Base-by-base conservation (phyloP, 2,888 invertebrate genomes). In the Drosophila nr. perissopoda region DNA sequence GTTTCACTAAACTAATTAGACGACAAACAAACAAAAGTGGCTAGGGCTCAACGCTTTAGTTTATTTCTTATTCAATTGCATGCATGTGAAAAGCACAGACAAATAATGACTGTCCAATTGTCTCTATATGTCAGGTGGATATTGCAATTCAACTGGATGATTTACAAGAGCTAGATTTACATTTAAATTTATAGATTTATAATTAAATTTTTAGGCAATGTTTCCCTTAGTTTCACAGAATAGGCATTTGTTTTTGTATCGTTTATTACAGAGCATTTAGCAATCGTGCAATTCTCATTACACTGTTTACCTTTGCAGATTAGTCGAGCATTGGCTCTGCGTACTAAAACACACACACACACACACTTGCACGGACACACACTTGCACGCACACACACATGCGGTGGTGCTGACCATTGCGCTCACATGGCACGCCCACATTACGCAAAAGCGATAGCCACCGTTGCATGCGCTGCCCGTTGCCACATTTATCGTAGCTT, bases 1-100 rank as follows among this genome's bases (percentile, higher is more conserved):
- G 58, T 65, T 74, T 51, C 49, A 62, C 72, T 74, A 71, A 71
- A 82, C 82, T 66, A 72, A 85, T 85, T 82, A 77, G 68, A 74
- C 54, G 56, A 46, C 60, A 70, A 79, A 64, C 61, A 70, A 69
- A 70, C 29, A 60, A 63, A 46, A 53, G 51, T 29, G 61, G 21
- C 42, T 51, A 56, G 33, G 61, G 56, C 29, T 52, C 42, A 57
- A 61, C 48, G 54, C 51, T 49, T 54, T 46, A 33, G 64, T 61
- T 56, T 51, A 10, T 67, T 60, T 77, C 58, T 70, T 51, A 54
- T 53, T 78, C 53, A 68, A 67, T 48, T 49, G 16, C 38, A 40
- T 34, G 48, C 48, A 16, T 29, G 38, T 7, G 52, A 11, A n/a
- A 64, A 52, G 10, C 38, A 63, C 46, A 4, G 51, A 31, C 10